Evolutionary conservation across 2,888 invertebrate species (phyloP).

Genomic region (Lymantria dispar): DNA sequence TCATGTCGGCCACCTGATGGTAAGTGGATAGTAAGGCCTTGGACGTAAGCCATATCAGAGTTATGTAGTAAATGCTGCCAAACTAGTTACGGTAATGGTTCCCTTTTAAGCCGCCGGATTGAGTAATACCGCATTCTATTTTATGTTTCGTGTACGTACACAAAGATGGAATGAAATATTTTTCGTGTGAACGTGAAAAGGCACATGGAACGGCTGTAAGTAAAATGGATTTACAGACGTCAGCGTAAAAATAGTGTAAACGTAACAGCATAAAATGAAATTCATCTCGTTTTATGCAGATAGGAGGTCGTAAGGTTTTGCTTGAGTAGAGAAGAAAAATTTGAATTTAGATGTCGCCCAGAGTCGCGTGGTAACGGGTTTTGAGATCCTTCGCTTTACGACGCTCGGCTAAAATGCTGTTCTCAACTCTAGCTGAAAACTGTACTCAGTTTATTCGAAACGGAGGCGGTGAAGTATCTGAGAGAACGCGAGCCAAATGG

Average conservation of each 20-base stretch:
- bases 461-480: constrained; percentile 65
- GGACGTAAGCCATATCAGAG: constrained; percentile 11
- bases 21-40: constrained; percentile 21
- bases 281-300: constrained; percentile 69
- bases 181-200: constrained; percentile 13
- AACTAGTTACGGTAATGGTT: constrained; percentile 27
- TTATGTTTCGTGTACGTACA: constrained; percentile 8
- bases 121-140: constrained; percentile 18
- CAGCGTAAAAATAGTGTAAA: constrained; percentile 51
- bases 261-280: constrained; percentile 63
- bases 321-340: constrained; percentile 62
- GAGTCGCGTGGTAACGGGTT: constrained; percentile 63
- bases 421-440: constrained; percentile 68
- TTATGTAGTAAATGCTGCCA: constrained; percentile 20
- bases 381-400: constrained; percentile 70
- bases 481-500: constrained; percentile 69
- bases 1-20: constrained; percentile 22
- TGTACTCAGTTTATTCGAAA: constrained; percentile 70
- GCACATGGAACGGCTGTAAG: constrained; percentile 23
- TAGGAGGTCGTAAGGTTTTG: constrained; percentile 57
- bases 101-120: constrained; percentile 15
- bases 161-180: constrained; percentile 7
- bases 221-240: constrained; percentile 40
- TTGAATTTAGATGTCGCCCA: constrained; percentile 74
- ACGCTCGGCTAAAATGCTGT: constrained; percentile 71